Conservation (phyloP, 2,797 vertebrate genomes). For the Melopsittacus undulatus region DNA sequence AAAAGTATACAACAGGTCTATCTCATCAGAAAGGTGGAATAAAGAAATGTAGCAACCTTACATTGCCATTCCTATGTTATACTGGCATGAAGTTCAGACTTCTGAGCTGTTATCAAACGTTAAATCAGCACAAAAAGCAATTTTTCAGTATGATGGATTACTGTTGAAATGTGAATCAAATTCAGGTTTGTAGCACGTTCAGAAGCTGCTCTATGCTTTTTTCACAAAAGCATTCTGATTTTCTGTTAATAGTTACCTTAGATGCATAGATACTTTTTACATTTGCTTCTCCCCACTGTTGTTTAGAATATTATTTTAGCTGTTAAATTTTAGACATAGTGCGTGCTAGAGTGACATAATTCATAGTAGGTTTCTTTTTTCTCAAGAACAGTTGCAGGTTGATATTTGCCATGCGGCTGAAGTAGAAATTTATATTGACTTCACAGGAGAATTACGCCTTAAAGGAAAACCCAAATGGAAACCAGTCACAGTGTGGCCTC, state of each 20-base stretch:
- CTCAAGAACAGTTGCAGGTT: background rate
- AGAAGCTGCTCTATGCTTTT: background rate
- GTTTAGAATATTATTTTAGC: background rate
- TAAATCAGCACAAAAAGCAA: slow-evolving; percentile 19
- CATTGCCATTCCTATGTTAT: background rate
- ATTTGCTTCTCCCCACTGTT: background rate
- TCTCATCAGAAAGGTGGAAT: background rate
- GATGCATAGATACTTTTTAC: background rate
- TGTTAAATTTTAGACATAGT: background rate
- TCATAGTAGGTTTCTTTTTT: background rate
- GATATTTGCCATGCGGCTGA: background rate
- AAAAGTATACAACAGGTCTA: background rate
- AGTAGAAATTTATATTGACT: background rate
- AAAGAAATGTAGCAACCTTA: background rate
- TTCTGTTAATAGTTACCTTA: background rate
- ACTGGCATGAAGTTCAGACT: background rate
- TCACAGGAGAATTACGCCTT: background rate
- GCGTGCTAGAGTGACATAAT: background rate
- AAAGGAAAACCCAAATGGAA: slow-evolving; percentile 9
- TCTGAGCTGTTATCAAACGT: background rate
- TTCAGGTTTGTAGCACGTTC: slow-evolving; percentile 1
- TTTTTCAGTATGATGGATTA: slow-evolving; percentile 31
- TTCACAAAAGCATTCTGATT: background rate
- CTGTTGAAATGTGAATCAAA: slow-evolving; percentile 6
- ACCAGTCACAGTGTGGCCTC: background rate